A percentile compares a stretch with the other conserved stretches of the same genome.
phyloP scores from a whole-genome alignment of 1,140 invertebrate species.

The Bilobella aurantiaca region DNA sequence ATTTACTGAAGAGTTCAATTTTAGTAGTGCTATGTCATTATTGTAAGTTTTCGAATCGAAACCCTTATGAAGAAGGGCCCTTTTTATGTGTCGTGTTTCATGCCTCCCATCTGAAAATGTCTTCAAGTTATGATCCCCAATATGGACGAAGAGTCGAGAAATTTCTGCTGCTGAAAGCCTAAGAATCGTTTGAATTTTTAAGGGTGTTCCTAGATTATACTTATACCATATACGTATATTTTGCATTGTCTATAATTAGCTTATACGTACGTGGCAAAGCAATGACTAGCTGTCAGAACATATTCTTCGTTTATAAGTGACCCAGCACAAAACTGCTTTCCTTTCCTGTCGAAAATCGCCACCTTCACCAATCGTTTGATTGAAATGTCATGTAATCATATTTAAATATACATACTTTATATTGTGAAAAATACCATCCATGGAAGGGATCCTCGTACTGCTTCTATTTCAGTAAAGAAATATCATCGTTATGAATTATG shows the following conservation, averaged over 20 bases:
- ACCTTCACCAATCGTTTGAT: background rate
- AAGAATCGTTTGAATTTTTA: background rate
- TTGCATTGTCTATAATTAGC: background rate
- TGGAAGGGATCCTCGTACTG: constrained; percentile 5
- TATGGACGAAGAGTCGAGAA: constrained; percentile 3
- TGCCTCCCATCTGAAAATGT: constrained; percentile 14
- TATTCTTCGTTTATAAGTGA: constrained; percentile 10
- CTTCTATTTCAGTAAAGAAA: background rate
- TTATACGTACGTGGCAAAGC: constrained; percentile 20
- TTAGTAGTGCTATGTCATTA: constrained; percentile 24
- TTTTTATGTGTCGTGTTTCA: constrained; percentile 19
- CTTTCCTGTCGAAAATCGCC: constrained; percentile 16
- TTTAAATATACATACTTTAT: too few species aligned
- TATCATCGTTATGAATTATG: background rate
- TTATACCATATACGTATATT: background rate
- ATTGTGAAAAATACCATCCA: constrained; percentile 18
- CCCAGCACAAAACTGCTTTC: constrained; percentile 19
- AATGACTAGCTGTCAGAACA: constrained; percentile 23
- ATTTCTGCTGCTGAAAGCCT: constrained; percentile 18
- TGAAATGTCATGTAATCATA: background rate
- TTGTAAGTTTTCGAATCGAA: constrained; percentile 13
- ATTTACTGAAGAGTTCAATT: constrained; percentile 14
- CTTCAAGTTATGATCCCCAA: constrained; percentile 26
- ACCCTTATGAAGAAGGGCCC: constrained; percentile 20
- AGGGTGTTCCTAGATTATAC: background rate